phyloP scores from a whole-genome alignment of 2,797 vertebrate genomes.

The Malacoctenus gilli region DNA sequence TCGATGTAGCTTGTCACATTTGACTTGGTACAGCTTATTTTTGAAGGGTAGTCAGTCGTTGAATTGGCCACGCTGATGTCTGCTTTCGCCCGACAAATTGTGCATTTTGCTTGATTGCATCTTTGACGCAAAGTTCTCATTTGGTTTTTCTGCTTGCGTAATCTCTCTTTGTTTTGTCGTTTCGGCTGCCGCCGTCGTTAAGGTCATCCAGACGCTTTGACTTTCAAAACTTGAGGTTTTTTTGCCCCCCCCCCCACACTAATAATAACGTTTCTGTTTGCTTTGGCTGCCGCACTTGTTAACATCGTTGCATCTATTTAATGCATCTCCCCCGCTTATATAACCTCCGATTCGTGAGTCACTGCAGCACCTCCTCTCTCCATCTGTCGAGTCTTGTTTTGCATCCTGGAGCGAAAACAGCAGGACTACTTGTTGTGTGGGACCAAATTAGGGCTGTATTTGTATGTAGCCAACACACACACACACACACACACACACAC shows the following conservation, averaged over 20 bases:
- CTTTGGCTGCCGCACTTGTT: not conserved
- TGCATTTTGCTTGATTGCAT: constrained; percentile 35
- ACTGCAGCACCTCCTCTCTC: constrained; percentile 13
- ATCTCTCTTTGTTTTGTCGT: too few relatives aligned
- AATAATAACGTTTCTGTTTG: constrained; percentile 4
- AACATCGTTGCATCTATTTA: constrained; percentile 9
- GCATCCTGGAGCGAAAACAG: constrained; percentile 7
- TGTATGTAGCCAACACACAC: constrained; percentile 16
- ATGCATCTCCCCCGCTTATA: constrained; percentile 26
- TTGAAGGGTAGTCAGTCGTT: not conserved
- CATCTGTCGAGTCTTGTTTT: constrained; percentile 1
- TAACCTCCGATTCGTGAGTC: constrained; percentile 32
- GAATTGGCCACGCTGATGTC: constrained; percentile 36
- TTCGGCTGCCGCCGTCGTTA: too few relatives aligned
- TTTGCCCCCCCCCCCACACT: too few relatives aligned
- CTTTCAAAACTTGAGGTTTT: constrained; percentile 18
- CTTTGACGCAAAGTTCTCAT: too few relatives aligned
- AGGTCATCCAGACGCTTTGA: not conserved
- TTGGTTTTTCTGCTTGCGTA: too few relatives aligned
- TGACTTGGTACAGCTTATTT: too few relatives aligned
- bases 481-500: too few relatives aligned
- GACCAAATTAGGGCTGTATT: constrained; percentile 8
- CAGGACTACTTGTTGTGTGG: constrained; percentile 4
- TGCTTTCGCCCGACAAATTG: constrained; percentile 29
- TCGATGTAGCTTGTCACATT: too few relatives aligned